These are phyloP conservation scores for Nebria ingens DNA, from an alignment of 1,140 invertebrate species.

Conservation along the genomic window DNA sequence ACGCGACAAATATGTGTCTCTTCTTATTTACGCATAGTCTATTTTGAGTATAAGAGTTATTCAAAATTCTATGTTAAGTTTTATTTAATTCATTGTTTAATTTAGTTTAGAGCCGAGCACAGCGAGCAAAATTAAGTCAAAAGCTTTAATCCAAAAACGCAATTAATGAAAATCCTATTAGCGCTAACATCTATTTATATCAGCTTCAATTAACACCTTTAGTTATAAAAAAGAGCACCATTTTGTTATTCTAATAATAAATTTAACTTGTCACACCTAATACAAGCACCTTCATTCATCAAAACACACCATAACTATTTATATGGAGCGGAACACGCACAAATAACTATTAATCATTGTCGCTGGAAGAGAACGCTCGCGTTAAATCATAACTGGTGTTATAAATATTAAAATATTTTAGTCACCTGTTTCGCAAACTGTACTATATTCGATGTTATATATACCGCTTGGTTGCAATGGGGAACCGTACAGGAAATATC, in stretches of 20 bases:
- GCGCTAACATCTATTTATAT: too few relatives aligned
- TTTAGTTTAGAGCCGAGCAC: too few relatives aligned
- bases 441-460: neutral
- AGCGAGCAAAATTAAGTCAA: too few relatives aligned
- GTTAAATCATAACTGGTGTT: neutral
- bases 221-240: neutral
- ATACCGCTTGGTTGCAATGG: neutral
- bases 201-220: neutral
- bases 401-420: neutral
- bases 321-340: neutral
- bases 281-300: neutral
- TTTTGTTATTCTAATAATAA: neutral
- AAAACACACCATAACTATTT: neutral
- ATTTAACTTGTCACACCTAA: neutral
- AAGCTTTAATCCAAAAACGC: too few relatives aligned
- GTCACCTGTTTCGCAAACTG: neutral
- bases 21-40: too few relatives aligned
- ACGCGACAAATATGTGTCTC: neutral
- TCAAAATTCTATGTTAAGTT: too few relatives aligned
- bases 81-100: too few relatives aligned
- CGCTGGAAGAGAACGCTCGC: neutral
- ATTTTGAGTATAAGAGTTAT: too few relatives aligned
- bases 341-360: neutral
- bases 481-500: neutral
- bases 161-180: too few relatives aligned